A percentile compares a stretch with the other conserved stretches of the same genome.
These are phyloP conservation scores for Melanostoma scalare DNA, from an alignment of 2,888 invertebrate genomes.

Conservation along the genomic window DNA sequence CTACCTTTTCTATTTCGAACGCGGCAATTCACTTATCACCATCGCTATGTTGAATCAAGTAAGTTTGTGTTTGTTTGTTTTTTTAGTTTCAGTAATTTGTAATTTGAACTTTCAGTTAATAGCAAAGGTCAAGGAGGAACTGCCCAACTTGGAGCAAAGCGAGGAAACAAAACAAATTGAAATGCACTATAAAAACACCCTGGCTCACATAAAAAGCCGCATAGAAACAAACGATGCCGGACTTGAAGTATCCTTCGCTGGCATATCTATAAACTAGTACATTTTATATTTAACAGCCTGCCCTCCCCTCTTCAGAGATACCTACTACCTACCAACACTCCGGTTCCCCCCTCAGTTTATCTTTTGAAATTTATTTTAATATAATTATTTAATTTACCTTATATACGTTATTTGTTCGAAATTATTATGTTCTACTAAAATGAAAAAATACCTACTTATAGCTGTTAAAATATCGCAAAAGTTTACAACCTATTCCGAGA, in stretches of 20 bases:
- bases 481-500: slow-evolving; percentile 47
- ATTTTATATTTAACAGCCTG: neutral
- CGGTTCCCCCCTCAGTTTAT: slow-evolving; percentile 24
- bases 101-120: slow-evolving; percentile 86
- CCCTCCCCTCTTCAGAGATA: neutral
- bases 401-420: slow-evolving; percentile 42
- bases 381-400: slow-evolving; percentile 17
- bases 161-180: slow-evolving; percentile 98
- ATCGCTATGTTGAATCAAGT: slow-evolving; percentile 84
- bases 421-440: slow-evolving; percentile 34
- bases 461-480: slow-evolving; percentile 34
- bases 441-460: slow-evolving; percentile 8
- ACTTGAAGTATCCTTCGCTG: slow-evolving; percentile 81
- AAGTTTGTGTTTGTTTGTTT: neutral
- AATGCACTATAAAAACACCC: slow-evolving; percentile 95
- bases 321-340: neutral
- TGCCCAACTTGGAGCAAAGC: slow-evolving; percentile 95
- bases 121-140: slow-evolving; percentile 94
- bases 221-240: slow-evolving; percentile 81
- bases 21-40: slow-evolving; percentile 88
- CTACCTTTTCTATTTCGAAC: slow-evolving; percentile 95
- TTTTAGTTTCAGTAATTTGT: neutral
- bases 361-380: slow-evolving; percentile 9
- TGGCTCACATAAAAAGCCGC: slow-evolving; percentile 90
- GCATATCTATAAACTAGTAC: slow-evolving; percentile 81